Evolutionary conservation across 2,888 invertebrate genomes (phyloP).

Genomic region (Eustalomyia histrio): DNA sequence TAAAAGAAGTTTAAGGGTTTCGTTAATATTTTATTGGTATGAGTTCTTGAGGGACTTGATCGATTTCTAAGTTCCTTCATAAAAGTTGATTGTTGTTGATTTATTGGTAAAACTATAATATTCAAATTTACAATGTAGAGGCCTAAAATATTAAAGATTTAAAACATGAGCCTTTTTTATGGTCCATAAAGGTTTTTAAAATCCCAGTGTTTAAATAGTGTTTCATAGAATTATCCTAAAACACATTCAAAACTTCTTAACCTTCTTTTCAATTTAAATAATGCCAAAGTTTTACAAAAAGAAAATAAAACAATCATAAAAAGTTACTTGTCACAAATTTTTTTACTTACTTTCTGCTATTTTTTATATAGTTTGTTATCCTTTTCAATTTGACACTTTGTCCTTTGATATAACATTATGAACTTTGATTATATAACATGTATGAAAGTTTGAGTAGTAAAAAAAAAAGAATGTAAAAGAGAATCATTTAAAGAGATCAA

Average conservation of each 20-base stretch:
- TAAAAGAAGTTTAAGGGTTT: no score
- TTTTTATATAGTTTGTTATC: conserved; percentile 22
- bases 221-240: neutral
- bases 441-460: neutral
- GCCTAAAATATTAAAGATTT: no score
- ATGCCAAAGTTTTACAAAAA: conserved; percentile 25
- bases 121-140: no score
- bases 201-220: no score
- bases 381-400: conserved; percentile 28
- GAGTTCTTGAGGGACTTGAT: no score
- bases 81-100: no score
- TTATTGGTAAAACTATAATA: no score
- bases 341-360: neutral
- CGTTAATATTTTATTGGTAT: no score
- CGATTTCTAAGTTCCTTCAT: no score
- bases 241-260: conserved; percentile 1
- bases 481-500: conserved; percentile 49
- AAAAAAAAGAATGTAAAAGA: neutral
- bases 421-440: conserved; percentile 29
- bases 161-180: no score
- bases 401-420: conserved; percentile 33
- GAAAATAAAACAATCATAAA: conserved; percentile 44
- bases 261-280: neutral
- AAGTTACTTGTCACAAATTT: conserved; percentile 31
- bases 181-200: no score